Evolutionary conservation across 2,113 vertebrate genomes (phyloP).

Genomic region (Chrysemys picta): DNA sequence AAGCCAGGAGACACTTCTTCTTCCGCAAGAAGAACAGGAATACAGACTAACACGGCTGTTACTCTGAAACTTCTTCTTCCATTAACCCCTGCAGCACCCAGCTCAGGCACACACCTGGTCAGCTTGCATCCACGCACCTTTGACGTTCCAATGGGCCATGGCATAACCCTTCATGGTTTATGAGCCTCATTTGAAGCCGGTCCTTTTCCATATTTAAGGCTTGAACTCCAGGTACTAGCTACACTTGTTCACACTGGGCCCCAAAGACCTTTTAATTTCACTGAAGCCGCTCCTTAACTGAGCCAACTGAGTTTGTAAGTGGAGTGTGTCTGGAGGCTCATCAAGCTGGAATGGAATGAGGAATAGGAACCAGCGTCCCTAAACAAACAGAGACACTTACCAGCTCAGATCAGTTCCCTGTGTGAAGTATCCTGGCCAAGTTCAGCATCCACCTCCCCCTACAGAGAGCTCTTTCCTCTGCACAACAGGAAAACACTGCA

Average conservation of each 20-base stretch:
- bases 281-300: background rate
- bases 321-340: conserved; percentile 6
- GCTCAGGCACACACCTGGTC: background rate
- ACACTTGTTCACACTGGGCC: background rate
- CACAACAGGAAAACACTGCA: background rate
- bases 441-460: background rate
- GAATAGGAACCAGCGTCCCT: background rate
- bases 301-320: background rate
- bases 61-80: background rate
- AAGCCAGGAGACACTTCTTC: background rate
- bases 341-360: background rate
- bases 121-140: background rate
- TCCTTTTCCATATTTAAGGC: background rate
- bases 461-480: background rate
- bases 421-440: background rate
- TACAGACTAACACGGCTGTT: no score
- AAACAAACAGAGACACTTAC: background rate
- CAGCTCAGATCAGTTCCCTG: background rate
- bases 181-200: background rate
- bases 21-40: no score
- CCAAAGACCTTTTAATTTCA: background rate
- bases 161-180: background rate
- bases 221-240: background rate
- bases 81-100: background rate
- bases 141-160: fast-evolving